Percentiles rank a stretch among this genome's conserved stretches.
Conservation (phyloP, 64 coral and sea anemone genomes). For the Stichodactyla helianthus region DNA sequence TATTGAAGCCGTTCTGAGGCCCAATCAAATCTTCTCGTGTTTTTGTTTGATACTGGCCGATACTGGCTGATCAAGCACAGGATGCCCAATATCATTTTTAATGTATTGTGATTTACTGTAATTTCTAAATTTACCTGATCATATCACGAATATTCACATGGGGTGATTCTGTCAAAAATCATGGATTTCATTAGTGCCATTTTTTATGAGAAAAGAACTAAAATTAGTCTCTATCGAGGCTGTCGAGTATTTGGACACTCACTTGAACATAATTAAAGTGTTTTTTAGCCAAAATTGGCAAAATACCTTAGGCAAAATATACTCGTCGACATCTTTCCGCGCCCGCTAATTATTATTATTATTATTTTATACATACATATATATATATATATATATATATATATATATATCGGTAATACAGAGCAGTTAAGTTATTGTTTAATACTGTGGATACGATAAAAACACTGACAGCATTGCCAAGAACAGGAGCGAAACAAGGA, state of each 20-base stretch:
- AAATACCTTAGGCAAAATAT: neutral
- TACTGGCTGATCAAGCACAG: neutral
- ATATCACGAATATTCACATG: neutral
- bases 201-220: neutral
- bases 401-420: too few relatives aligned
- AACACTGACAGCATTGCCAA: too few relatives aligned
- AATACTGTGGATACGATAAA: too few relatives aligned
- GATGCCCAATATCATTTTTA: neutral
- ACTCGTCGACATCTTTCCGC: neutral
- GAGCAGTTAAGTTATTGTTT: too few relatives aligned
- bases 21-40: too few relatives aligned
- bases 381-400: too few relatives aligned
- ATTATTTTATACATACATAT: too few relatives aligned
- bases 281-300: neutral
- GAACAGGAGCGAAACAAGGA: too few relatives aligned
- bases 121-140: neutral
- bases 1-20: too few relatives aligned
- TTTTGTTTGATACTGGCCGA: neutral
- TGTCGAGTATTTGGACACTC: neutral
- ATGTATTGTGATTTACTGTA: neutral
- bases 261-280: neutral
- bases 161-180: neutral
- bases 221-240: neutral
- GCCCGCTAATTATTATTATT: neutral
- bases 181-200: neutral